A percentile compares a stretch with the other conserved stretches of the same genome.
Evolutionary conservation across 2,113 vertebrate genomes (phyloP).

Genomic region (Austrofundulus limnaeus): DNA sequence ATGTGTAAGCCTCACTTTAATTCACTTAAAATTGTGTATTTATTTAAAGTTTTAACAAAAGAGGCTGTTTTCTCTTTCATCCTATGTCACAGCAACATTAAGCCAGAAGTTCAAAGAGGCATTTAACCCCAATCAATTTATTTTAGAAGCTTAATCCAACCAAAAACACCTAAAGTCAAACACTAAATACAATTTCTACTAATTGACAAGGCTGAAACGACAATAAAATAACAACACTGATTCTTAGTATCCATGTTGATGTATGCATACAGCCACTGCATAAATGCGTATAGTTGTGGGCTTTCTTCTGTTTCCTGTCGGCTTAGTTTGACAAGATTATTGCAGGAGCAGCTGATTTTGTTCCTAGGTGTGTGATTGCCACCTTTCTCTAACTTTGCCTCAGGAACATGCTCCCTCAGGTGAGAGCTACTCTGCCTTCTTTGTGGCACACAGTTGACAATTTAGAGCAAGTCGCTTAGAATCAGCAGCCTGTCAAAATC

Average conservation of each 20-base stretch:
- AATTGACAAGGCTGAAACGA: not conserved
- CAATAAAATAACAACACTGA: not conserved
- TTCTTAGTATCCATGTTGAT: not conserved
- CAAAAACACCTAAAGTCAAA: no score
- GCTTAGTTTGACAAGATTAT: conserved; percentile 39
- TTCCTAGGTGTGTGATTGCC: conserved; percentile 32
- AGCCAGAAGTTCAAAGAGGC: no score
- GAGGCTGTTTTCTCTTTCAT: no score
- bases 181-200: not conserved
- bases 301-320: conserved; percentile 1
- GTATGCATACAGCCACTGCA: not conserved
- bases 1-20: no score
- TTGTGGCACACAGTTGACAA: conserved; percentile 31
- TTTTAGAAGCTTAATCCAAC: no score
- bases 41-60: no score
- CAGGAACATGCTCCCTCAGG: conserved; percentile 19
- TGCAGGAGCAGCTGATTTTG: conserved; percentile 35
- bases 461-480: conserved; percentile 39
- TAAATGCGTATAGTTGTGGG: conserved; percentile 2
- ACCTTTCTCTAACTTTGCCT: conserved; percentile 19
- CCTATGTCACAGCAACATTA: no score
- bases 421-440: conserved; percentile 19
- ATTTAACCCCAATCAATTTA: no score
- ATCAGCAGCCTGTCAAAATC: conserved; percentile 35
- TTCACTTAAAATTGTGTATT: no score